Evolutionary conservation across 1,140 invertebrate genomes (phyloP).

Genomic region (Lasioglossum albipes): DNA sequence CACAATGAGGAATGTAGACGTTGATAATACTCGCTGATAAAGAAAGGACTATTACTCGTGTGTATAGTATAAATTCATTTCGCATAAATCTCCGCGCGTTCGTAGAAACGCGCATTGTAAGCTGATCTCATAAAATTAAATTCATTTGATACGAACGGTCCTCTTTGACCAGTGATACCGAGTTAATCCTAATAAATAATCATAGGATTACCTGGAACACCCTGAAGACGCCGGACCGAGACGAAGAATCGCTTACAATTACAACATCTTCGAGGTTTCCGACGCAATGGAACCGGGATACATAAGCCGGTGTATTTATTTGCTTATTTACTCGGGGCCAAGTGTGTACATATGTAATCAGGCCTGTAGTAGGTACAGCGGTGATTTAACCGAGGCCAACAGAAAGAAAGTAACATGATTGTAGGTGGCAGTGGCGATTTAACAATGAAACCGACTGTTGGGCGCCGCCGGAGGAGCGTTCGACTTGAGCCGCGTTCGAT

Average conservation of each 20-base stretch:
- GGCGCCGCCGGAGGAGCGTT: slow-evolving; percentile 16
- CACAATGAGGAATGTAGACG: too few species aligned
- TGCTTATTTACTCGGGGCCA: slow-evolving; percentile 57
- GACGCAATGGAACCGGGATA: neutral
- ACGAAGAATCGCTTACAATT: slow-evolving; percentile 34
- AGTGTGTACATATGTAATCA: slow-evolving; percentile 55
- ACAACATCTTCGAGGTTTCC: slow-evolving; percentile 59
- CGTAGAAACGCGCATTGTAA: too few species aligned
- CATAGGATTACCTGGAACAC: neutral
- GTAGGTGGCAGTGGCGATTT: slow-evolving; percentile 69
- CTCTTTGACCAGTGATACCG: neutral
- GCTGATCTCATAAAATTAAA: too few species aligned
- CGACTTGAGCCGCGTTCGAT: slow-evolving; percentile 29
- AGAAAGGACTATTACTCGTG: too few species aligned
- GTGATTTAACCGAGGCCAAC: slow-evolving; percentile 68
- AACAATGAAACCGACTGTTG: slow-evolving; percentile 66
- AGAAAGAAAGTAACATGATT: slow-evolving; percentile 74
- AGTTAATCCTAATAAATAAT: slow-evolving; percentile 15
- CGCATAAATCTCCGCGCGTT: too few species aligned
- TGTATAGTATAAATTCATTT: too few species aligned
- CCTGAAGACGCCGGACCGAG: neutral
- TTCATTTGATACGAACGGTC: too few species aligned
- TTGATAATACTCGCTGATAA: too few species aligned
- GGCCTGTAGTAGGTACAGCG: slow-evolving; percentile 58
- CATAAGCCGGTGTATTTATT: slow-evolving; percentile 23